These are phyloP conservation scores for Eulithis testata DNA, from an alignment of 2,888 invertebrate species.

Conservation along the genomic window DNA sequence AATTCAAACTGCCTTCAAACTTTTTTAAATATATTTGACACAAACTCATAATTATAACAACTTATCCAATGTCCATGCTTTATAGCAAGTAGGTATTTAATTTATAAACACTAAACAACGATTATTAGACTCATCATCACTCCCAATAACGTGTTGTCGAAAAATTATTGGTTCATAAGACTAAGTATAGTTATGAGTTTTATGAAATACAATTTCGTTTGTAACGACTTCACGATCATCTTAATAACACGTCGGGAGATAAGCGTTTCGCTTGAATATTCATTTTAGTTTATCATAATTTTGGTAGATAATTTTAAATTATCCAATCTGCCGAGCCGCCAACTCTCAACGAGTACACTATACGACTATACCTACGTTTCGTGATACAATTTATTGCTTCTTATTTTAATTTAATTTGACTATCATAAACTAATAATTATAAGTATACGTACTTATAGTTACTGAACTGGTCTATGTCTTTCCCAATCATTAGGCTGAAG, in stretches of 20 bases:
- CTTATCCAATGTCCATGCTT: background rate
- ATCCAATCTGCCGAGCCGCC: constrained; percentile 66
- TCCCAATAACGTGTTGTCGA: constrained; percentile 77
- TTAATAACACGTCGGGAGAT: constrained; percentile 77
- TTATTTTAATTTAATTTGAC: constrained; percentile 65
- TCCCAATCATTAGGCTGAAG: too few relatives aligned
- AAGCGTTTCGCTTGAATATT: constrained; percentile 83
- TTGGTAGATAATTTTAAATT: constrained; percentile 80
- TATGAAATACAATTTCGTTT: constrained; percentile 81
- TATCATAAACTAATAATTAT: background rate
- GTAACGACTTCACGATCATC: constrained; percentile 82
- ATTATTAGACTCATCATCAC: constrained; percentile 60
- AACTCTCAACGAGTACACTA: constrained; percentile 36
- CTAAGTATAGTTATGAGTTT: constrained; percentile 82
- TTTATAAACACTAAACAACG: constrained; percentile 19
- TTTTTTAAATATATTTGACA: too few relatives aligned
- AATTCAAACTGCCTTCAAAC: too few relatives aligned
- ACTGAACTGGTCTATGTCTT: too few relatives aligned
- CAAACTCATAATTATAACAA: too few relatives aligned
- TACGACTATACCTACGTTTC: constrained; percentile 47
- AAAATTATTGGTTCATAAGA: constrained; percentile 81
- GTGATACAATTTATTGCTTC: constrained; percentile 69
- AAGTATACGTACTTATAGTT: too few relatives aligned
- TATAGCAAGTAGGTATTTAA: constrained; percentile 13
- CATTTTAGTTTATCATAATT: constrained; percentile 81